Evolutionary conservation across 2,797 vertebrate genomes (phyloP), one percentile per base, ranked within the genome.

Genomic region (Pseudochromis fuscus): DNA sequence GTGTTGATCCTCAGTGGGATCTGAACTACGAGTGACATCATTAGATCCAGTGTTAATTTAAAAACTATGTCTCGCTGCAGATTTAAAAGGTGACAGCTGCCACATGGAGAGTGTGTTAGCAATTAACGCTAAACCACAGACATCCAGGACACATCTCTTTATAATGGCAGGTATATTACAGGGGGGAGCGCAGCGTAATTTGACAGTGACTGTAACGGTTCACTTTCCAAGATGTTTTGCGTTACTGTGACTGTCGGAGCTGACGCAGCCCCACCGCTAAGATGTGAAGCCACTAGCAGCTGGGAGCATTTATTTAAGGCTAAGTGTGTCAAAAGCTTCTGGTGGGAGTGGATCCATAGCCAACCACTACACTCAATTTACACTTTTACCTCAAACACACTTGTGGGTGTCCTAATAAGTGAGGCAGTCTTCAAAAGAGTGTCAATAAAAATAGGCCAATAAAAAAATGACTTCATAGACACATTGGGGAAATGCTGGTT

Each of bases 361-460:
- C 79, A 70, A 31, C 77, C 58, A 90, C 86, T 82, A 85, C 71
- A 68, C 79, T 78, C 81, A 86, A 87, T 87, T 87, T 88, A 89
- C 87, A 89, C 85, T 86, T 91, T 87, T 88, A 87, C 86, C 87
- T 86, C 81, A 83, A 74, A 79, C 72, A 69, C 79, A 76, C 72
- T 81, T 83, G 79, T 73, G 81, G 85, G 70, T 37, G 79, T 82
- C 73, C 75, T 80, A 60, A 86, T 81, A 72, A 81, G 66, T 63
- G 69, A 80, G 57, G 33, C 38, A 5, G 55, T 46, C 21, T 64
- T 90, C 33, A 89, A 85, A 88, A 75, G 59, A 63, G 42, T 4
- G 4, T 66, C 64, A 71, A 69, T 77, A 84, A 67, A 87, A 75
- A 74, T 31, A 61, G 56, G 60, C 23, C 74, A 33, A 77, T 77